Evolutionary conservation across 2,797 vertebrate species (phyloP), one percentile per base, ranked within the genome.

Genomic region (Choloepus didactylus): DNA sequence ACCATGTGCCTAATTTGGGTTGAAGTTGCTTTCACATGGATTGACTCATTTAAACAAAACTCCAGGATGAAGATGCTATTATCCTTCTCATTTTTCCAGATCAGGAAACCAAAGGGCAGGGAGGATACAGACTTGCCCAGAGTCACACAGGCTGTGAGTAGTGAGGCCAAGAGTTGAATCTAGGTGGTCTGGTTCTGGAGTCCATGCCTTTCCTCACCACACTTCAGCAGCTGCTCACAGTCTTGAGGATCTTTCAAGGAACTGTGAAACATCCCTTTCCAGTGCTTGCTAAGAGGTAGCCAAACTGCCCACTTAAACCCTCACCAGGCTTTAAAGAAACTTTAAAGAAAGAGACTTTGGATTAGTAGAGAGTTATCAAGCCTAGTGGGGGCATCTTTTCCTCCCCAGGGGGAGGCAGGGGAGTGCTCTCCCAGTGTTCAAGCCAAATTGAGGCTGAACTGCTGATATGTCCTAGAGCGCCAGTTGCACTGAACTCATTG

Each of bases 331-430:
- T 49, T 7, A 10, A 10, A n/a, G n/a, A 27, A 11, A 76, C 67
- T 82, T 91, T 80, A n/a, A 46, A 77, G 29, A 72, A 87, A 88
- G 4, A 35, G 0, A 72, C 72, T 94, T 91, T 91, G 12, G 67
- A 67, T 51, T 75, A 54, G 0, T 89, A 6, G 7, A 19, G 19
- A 35, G n/a, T 69, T 54, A 15, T 51, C 59, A 70, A 72, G 51
- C 49, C 14, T 2, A 70, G 8, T 46, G 12, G 14, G 18, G 6
- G 14, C 11, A 75, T 80, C 81, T 95, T 44, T 84, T 31, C 56
- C 31, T 80, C 25, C 9, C 27, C 23, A n/a, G 10, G 70, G 54
- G n/a, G 7, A 19, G 15, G 2, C 25, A 80, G 60, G 67, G 25
- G 16, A 84, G 8, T 80, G 7, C 9, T 89, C 16, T 62, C 35